Conservation (phyloP, 1,140 invertebrate species). For the Meloidogyne chitwoodi region DNA sequence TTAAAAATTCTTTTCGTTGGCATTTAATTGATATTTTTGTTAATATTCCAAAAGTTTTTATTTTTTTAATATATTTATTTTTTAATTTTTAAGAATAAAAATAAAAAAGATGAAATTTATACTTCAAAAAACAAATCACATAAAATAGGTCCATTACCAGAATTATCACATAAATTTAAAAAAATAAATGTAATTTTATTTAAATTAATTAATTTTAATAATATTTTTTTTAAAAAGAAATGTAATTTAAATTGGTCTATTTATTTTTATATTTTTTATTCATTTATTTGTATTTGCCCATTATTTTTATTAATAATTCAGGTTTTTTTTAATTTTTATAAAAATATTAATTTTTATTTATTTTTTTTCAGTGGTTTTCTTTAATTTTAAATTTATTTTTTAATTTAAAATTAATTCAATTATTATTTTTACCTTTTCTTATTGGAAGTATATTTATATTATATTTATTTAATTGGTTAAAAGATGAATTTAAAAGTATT, state of each 20-base stretch:
- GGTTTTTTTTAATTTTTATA: not conserved
- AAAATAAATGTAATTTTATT: not conserved
- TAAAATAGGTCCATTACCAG: not conserved
- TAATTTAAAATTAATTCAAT: not conserved
- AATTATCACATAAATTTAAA: not conserved
- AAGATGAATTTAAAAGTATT: not conserved
- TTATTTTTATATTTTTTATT: not conserved
- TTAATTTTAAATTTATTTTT: not conserved
- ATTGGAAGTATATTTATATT: not conserved
- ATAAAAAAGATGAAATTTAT: not conserved
- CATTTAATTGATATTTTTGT: slow-evolving; percentile 13
- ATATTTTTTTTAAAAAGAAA: not conserved
- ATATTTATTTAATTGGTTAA: not conserved
- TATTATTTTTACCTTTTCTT: not conserved
- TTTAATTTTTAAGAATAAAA: not conserved
- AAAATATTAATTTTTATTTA: not conserved
- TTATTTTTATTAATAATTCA: not conserved
- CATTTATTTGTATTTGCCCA: not conserved
- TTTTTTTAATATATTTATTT: not conserved
- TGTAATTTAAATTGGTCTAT: not conserved
- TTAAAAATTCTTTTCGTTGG: not conserved
- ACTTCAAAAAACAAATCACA: not conserved
- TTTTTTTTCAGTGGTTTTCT: not conserved
- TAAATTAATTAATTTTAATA: not conserved
- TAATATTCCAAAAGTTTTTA: slow-evolving; percentile 13